Percentiles rank a stretch among this genome's conserved stretches.
These are phyloP conservation scores for human (Homo sapiens) DNA, from an alignment of 2,113 vertebrate species.

Conservation along the genomic window DNA sequence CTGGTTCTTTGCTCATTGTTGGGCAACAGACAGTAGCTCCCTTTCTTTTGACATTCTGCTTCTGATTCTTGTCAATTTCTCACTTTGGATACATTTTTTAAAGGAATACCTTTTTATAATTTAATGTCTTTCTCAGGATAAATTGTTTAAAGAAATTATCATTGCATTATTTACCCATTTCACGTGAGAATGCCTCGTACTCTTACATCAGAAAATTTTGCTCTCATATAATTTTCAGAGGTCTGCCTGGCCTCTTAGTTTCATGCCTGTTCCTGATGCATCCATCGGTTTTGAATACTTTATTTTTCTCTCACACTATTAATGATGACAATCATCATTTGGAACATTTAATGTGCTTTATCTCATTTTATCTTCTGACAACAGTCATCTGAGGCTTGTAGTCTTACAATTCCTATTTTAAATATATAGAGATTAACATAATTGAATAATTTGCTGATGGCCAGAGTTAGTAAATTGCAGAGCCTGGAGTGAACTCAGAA, in stretches of 20 bases:
- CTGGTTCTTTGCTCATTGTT: background rate
- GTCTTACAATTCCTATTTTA: background rate
- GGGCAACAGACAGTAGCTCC: background rate
- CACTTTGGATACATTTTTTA: background rate
- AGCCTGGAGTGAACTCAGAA: background rate
- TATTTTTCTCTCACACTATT: background rate
- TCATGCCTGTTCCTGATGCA: background rate
- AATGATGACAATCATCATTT: background rate
- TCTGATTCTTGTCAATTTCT: background rate
- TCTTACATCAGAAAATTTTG: background rate
- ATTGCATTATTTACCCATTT: background rate
- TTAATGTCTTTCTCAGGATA: background rate
- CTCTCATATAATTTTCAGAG: background rate
- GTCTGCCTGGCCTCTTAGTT: background rate
- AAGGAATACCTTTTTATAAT: background rate
- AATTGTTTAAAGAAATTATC: background rate
- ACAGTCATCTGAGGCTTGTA: background rate
- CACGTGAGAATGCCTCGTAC: background rate
- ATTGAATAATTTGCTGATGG: background rate
- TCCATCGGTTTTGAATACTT: background rate
- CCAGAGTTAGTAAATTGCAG: background rate
- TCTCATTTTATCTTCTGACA: background rate
- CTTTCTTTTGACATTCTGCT: background rate
- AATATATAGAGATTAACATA: background rate
- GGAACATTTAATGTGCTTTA: background rate